Evolutionary conservation across 2,888 invertebrate species (phyloP), one percentile per base, ranked within the genome.

Genomic region (Siphlonurus alternatus): DNA sequence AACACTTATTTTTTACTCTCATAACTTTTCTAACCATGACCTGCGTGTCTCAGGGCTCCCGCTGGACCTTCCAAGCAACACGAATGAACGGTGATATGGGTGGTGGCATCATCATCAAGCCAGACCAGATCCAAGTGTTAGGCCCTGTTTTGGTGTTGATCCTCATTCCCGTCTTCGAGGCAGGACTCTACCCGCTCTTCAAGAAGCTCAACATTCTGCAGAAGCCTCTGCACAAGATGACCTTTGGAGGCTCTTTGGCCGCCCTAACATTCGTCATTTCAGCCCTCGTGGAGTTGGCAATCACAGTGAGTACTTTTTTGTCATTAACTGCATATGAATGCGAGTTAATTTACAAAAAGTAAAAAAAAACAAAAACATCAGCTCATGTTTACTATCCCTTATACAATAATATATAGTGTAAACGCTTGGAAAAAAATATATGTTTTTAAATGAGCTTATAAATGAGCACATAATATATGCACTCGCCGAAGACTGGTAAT

Each of bases 71-170:
- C 76, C 94, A 94, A 80, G 95, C 94, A 0, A 85, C 86, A 18
- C 81, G 87, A 68, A 94, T 96, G 94, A 79, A 88, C 70, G 93
- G 93, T 23, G 80, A 84, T 67, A 79, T 93, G 65, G 88, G 88
- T 0, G 79, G 80, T 64, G 88, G 83, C 76, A 80, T 83, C 0
- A 77, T 93, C 20, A 77, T 93, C 20, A 87, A 93, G 70, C 93
- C 98, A 0, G 98, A 98, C 77, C 97, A 98, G 76, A 87, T 98
- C 86, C 94, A 94, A 80, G 89, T 94, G 66, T 76, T 94, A 1
- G 96, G 95, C 77, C 94, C 95, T 0, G 72, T 93, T 2, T 77
- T 94, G 51, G 91, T 95, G 70, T 77, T 96, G 23, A 63, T 85
- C 2, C 86, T 94, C 69, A 94, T 96, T 71, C 96, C 96, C 0